Conservation (phyloP, 2,113 vertebrate species). For the Odobenus rosmarus region DNA sequence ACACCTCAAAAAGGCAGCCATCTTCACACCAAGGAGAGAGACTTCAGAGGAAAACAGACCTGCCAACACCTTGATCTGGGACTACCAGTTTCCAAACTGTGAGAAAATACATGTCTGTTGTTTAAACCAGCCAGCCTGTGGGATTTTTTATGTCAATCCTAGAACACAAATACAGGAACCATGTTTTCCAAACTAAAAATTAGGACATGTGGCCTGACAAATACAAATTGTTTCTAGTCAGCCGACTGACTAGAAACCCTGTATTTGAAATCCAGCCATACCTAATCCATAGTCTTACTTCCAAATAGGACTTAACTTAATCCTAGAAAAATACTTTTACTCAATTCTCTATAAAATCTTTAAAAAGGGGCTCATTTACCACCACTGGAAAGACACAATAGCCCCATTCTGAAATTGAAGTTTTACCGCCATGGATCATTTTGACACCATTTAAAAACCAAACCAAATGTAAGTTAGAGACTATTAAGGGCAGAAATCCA, state of each 20-base stretch:
- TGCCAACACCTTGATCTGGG: background rate
- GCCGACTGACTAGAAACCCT: background rate
- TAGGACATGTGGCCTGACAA: background rate
- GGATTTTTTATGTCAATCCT: background rate
- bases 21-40: background rate
- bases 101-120: background rate
- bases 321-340: conserved; percentile 7
- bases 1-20: accelerated
- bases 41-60: background rate
- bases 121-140: background rate
- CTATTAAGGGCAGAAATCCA: background rate
- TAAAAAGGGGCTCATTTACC: background rate
- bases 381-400: background rate
- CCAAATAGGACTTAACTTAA: conserved; percentile 23
- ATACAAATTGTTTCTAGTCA: background rate
- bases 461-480: conserved; percentile 35
- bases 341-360: conserved; percentile 26
- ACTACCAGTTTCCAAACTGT: background rate
- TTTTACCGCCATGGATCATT: background rate
- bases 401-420: background rate
- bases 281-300: background rate
- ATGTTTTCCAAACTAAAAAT: background rate
- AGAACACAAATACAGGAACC: background rate
- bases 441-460: background rate
- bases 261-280: background rate